These are phyloP conservation scores for Aricia artaxerxes DNA, from an alignment of 2,888 invertebrate genomes.

Conservation along the genomic window DNA sequence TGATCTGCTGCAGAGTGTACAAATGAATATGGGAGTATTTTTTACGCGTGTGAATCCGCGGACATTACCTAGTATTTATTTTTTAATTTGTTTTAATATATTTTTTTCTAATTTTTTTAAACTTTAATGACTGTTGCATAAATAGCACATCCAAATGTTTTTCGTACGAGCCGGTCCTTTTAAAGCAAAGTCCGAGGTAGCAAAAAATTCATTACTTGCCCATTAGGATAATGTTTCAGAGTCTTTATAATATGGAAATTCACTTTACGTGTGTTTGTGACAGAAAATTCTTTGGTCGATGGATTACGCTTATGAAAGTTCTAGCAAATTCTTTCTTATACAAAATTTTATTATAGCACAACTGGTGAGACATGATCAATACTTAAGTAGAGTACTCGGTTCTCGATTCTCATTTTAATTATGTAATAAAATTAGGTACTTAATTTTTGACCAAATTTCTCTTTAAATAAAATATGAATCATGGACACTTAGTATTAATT, in stretches of 20 bases:
- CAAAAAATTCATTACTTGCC: conserved; percentile 66
- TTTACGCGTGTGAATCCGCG: too few relatives aligned
- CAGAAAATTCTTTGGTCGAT: neutral
- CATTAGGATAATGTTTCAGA: conserved; percentile 51
- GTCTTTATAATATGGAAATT: conserved; percentile 43
- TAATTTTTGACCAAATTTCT: too few relatives aligned
- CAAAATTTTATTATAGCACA: neutral
- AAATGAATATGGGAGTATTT: too few relatives aligned
- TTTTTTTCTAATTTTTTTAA: neutral
- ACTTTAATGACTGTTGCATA: neutral
- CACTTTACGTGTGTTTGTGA: neutral
- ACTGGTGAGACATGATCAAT: too few relatives aligned
- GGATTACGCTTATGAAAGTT: neutral
- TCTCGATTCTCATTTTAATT: too few relatives aligned
- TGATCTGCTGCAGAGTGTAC: too few relatives aligned
- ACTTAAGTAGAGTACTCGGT: too few relatives aligned
- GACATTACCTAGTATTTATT: too few relatives aligned
- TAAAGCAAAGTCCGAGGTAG: conserved; percentile 48
- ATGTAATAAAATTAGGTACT: too few relatives aligned
- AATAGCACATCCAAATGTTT: conserved; percentile 16
- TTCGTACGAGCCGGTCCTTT: conserved; percentile 37
- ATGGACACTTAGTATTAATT: too few relatives aligned
- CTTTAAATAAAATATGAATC: too few relatives aligned
- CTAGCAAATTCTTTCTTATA: neutral
- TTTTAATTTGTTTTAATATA: neutral